These are phyloP conservation scores for Antechinus flavipes DNA, from an alignment of 2,113 vertebrate species.

Conservation along the genomic window DNA sequence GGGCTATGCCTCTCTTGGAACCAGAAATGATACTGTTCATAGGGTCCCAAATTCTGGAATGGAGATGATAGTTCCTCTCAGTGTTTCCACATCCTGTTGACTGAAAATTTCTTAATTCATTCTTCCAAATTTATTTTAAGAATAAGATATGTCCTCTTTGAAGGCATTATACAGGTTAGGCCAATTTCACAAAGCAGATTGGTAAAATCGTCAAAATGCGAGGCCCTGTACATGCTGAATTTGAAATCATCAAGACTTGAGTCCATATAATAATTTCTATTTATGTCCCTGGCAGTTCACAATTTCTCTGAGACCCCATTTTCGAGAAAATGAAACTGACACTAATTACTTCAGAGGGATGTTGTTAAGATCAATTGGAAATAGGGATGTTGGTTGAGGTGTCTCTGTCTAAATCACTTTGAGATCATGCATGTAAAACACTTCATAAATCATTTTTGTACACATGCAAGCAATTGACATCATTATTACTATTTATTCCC, in stretches of 20 bases:
- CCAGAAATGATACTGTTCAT: neutral
- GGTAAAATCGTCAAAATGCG: neutral
- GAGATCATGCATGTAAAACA: neutral
- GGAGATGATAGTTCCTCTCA: neutral
- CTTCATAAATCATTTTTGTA: neutral
- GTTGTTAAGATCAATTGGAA: neutral
- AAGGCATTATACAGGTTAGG: neutral
- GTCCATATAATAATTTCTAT: neutral
- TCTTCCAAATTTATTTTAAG: neutral
- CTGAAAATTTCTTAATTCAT: neutral
- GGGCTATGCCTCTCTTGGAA: no score
- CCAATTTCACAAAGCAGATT: neutral
- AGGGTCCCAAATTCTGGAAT: neutral
- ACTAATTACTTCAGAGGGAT: neutral
- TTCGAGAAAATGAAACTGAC: neutral
- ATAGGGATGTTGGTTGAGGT: fast-evolving
- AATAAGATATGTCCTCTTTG: neutral
- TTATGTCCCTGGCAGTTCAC: neutral
- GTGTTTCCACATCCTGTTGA: neutral
- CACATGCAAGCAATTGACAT: neutral
- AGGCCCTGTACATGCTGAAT: neutral
- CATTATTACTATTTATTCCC: neutral
- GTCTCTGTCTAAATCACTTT: neutral
- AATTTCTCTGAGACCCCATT: neutral
- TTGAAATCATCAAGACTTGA: neutral